These are phyloP conservation scores for Perca fluviatilis DNA, from an alignment of 2,113 vertebrate genomes.

Conservation along the genomic window DNA sequence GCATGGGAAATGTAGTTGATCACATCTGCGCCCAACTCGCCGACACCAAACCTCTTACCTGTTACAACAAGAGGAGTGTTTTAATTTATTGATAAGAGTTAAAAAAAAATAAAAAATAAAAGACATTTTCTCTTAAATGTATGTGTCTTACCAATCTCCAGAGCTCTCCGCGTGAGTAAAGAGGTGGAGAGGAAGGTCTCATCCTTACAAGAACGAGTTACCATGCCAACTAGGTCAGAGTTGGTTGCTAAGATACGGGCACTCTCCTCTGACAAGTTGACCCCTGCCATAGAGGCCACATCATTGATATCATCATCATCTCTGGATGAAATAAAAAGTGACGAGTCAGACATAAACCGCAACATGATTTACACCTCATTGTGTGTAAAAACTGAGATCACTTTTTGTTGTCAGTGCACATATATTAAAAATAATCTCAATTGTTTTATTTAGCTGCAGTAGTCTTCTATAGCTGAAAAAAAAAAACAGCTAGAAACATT, in stretches of 20 bases:
- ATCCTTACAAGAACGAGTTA: conserved; percentile 93
- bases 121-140: not conserved
- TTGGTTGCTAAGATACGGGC: conserved; percentile 93
- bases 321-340: conserved; percentile 70
- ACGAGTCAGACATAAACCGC: not conserved
- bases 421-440: not conserved
- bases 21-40: conserved; percentile 91
- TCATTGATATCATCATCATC: conserved; percentile 96
- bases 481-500: not conserved
- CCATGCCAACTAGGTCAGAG: conserved; percentile 90
- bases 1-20: conserved; percentile 92
- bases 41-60: conserved; percentile 93
- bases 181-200: conserved; percentile 91
- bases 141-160: conserved; percentile 88
- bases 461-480: not conserved
- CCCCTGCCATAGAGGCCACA: conserved; percentile 94
- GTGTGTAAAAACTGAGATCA: not conserved
- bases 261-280: conserved; percentile 94
- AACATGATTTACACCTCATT: not conserved
- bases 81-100: no score
- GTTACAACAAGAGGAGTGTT: conserved; percentile 7
- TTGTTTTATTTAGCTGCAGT: not conserved
- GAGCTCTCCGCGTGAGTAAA: conserved; percentile 87
- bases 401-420: not conserved
- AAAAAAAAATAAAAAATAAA: no score